Evolutionary conservation across 2,888 invertebrate genomes (phyloP), one percentile per base, ranked within the genome.

Genomic region (Odontocolon sp.): DNA sequence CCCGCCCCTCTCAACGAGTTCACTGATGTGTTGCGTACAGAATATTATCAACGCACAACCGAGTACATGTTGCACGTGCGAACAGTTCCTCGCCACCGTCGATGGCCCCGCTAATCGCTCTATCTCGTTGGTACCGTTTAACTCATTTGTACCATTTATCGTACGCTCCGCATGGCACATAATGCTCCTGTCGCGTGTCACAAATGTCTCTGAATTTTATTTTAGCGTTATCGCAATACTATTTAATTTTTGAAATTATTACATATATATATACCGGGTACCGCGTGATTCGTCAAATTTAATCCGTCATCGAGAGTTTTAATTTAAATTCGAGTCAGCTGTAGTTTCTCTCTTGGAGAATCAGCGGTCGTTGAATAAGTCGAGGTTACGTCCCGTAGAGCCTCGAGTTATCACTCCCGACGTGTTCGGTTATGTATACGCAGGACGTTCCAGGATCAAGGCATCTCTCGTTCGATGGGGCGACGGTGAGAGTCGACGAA

Each of bases 11-110:
- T 59, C 28, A 14, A 31, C 47, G 78, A 79, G 81, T 80, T 80
- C 82, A 82, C 77, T 79, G 80, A 67, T 71, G 54, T 64, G 50
- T 66, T 68, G 64, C 69, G 42, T 68, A 40, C 59, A 31, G n/a
- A 59, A 69, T 47, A 64, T 64, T 69, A 69, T 45, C 14, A 66
- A 66, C 59, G 5, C 57, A 68, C 40, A 18, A 11, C 16, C n/a
- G 31, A 64, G 14, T 47, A 33, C 28, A 31, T 56, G 18, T 14
- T 40, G 36, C 2, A 36, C 3, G 50, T 52, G 40, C 11, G 38
- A 66, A 52, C 52, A 73, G 72, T 59, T 69, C 64, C 64, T 69
- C 73, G 73, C 57, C 59, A 70, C 45, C 18, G 47, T 67, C 59
- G 64, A 77, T 72, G 68, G 67, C 71, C 71, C 45, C 18, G 47